These are phyloP conservation scores for Sylvilagus floridanus DNA, from an alignment of 2,797 vertebrate species.

Conservation along the genomic window DNA sequence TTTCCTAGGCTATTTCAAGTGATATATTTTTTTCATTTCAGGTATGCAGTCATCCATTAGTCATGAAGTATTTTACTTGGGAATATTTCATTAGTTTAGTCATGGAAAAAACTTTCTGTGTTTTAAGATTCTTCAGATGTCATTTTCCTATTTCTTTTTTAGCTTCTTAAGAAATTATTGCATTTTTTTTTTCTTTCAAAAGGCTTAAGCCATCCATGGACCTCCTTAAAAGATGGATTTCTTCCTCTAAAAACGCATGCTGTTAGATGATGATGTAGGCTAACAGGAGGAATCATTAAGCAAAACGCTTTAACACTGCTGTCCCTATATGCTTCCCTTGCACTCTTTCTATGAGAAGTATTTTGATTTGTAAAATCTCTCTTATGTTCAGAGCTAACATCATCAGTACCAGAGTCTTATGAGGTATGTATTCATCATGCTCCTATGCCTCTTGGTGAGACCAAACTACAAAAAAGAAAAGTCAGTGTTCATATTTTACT, in stretches of 20 bases:
- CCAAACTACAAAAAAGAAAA: not conserved
- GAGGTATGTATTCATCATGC: not conserved
- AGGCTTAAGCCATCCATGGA: not conserved
- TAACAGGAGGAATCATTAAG: not conserved
- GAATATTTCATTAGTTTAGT: slow-evolving; percentile 37
- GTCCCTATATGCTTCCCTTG: not conserved
- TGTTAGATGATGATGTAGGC: fast-evolving
- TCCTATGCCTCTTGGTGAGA: not conserved
- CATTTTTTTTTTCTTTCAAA: slow-evolving; percentile 53
- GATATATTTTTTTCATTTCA: not conserved
- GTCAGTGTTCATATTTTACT: slow-evolving; percentile 39
- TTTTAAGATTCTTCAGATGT: slow-evolving; percentile 22
- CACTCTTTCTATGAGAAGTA: slow-evolving; percentile 11
- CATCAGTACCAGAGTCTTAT: not conserved
- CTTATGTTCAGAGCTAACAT: not conserved
- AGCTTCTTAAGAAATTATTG: not conserved
- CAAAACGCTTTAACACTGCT: not conserved
- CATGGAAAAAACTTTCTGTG: not conserved
- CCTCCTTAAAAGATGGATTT: not conserved
- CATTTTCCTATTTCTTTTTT: slow-evolving; percentile 35
- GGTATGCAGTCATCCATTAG: not conserved
- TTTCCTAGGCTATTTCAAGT: not conserved
- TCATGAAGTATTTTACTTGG: slow-evolving; percentile 24
- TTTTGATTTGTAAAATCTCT: slow-evolving; percentile 15
- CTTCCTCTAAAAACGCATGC: not conserved